Percentiles rank a stretch among this genome's conserved stretches.
These are phyloP conservation scores for Sialia sialis DNA, from an alignment of 2,113 vertebrate genomes.

Conservation along the genomic window DNA sequence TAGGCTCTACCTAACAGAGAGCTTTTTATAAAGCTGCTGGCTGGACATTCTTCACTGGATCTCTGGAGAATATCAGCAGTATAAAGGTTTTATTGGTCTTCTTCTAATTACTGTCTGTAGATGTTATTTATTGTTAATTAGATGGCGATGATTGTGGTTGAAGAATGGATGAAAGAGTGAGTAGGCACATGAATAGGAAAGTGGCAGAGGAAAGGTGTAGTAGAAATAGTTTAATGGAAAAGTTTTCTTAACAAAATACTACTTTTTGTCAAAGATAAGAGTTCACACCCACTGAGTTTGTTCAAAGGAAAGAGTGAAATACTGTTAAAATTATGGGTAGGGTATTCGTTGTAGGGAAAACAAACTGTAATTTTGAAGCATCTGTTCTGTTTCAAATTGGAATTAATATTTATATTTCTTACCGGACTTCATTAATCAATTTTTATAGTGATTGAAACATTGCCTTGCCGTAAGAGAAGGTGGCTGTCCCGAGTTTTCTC, in stretches of 20 bases:
- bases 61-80: background rate
- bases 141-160: background rate
- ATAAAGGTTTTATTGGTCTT: background rate
- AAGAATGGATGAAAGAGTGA: background rate
- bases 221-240: background rate
- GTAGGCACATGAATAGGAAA: background rate
- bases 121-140: background rate
- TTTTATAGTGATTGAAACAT: accelerated
- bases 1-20: accelerated
- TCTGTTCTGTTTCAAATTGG: background rate
- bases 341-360: background rate
- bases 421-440: background rate
- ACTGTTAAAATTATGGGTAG: background rate
- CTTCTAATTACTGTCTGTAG: background rate
- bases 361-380: background rate
- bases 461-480: accelerated
- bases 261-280: background rate
- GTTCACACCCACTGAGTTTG: accelerated
- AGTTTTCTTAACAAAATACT: background rate
- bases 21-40: background rate
- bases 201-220: background rate
- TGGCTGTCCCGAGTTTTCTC: background rate
- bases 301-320: background rate
- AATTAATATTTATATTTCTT: background rate
- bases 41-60: background rate